Conservation (phyloP, 2,888 invertebrate species). For the Dicyrtomina minuta region DNA sequence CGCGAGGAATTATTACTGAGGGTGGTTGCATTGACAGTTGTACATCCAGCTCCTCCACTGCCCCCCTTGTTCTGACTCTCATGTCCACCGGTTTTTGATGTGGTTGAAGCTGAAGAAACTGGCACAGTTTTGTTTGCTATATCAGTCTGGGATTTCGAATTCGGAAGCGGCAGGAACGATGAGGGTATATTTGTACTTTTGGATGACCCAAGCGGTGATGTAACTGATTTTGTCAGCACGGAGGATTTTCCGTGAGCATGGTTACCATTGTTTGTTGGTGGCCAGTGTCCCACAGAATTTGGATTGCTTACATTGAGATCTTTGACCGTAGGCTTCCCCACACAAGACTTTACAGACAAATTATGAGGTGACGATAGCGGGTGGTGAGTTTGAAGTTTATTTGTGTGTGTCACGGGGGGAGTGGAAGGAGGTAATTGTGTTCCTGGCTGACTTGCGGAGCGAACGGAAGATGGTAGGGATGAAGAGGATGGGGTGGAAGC, state of each 20-base stretch:
- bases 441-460: neutral
- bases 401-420: too few relatives aligned
- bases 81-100: neutral
- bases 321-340: conserved; percentile 35
- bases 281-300: conserved; percentile 22
- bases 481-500: conserved; percentile 20
- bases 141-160: conserved; percentile 31
- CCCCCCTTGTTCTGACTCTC: neutral
- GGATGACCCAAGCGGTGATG: conserved; percentile 19
- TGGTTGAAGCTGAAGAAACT: neutral
- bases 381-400: neutral
- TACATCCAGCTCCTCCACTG: conserved; percentile 11
- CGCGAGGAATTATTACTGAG: conserved; percentile 17
- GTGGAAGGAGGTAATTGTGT: neutral
- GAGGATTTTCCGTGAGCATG: conserved; percentile 15
- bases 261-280: conserved; percentile 12
- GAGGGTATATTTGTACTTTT: conserved; percentile 35
- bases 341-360: neutral
- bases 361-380: neutral
- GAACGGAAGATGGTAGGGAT: conserved; percentile 1
- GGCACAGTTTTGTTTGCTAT: conserved; percentile 12
- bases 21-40: neutral
- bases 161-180: conserved; percentile 30
- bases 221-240: conserved; percentile 9
- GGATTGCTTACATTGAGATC: conserved; percentile 46